Base-by-base conservation (phyloP, 2,888 invertebrate genomes). In the Cosmia pyralina region DNA sequence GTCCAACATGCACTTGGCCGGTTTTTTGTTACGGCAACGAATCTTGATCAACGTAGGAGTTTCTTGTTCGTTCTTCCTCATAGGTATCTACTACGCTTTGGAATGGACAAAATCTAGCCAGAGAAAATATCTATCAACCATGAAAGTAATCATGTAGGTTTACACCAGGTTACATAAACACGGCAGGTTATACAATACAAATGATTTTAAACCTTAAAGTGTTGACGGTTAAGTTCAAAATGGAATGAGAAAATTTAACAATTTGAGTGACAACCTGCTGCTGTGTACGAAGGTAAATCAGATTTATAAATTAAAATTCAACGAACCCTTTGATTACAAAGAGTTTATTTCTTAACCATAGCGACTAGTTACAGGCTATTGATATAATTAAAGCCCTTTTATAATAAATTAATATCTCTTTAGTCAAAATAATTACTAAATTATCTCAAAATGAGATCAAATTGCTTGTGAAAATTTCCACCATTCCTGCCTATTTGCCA, bases 351-450 rank as follows among this genome's bases (percentile, higher is more conserved):
- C 7, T 22, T 3, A 4, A 69, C 41, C 1, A 11, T 11, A 28
- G 0, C 38, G 11, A 69, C 17, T 59, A 17, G 2, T 28, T 22
- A n/a, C 28, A 28, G 7, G 5, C 17, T 41, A 46, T 48, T 55
- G 1, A 10, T 68, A 19, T 52, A 6, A n/a, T n/a, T n/a, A n/a
- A 50, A 52, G 19, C 22, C 22, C 15, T 13, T 41, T 44, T n/a
- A n/a, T 71, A 11, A 8, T 46, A 38, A 58, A 58, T 50, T n/a
- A 38, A 15, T 63, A 59, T 50, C 17, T 46, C 10, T 75, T 46
- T n/a, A 48, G 28, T 64, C n/a, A 22, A 58, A 67, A 34, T 75
- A 74, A 67, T 79, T 63, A 66, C 52, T 11, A 17, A 13, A 34
- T 38, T 19, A 34, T 57, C 50, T 22, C 53, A 55, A 41, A 68